Conservation (phyloP, 2,113 vertebrate genomes). For the Stigmatopora nigra region DNA sequence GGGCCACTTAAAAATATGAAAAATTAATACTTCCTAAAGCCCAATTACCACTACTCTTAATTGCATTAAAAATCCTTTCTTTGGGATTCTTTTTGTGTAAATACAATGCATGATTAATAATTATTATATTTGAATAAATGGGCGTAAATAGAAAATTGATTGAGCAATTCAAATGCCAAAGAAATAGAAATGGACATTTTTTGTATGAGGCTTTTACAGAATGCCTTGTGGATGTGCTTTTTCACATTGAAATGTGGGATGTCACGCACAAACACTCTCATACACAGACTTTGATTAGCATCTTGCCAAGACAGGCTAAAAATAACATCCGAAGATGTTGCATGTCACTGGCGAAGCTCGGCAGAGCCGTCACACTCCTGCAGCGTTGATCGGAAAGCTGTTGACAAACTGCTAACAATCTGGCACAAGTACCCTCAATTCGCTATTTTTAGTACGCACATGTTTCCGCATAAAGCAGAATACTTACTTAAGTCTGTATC, state of each 20-base stretch:
- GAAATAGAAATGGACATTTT: not conserved
- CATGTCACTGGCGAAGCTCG: conserved; percentile 45
- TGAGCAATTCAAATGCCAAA: not conserved
- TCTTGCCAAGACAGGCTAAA: conserved; percentile 45
- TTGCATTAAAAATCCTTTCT: not conserved
- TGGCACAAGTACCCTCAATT: not conserved
- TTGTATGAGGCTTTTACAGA: not conserved
- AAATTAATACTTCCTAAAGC: not conserved
- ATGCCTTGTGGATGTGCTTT: not conserved
- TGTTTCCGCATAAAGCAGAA: not conserved
- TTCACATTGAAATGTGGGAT: conserved; percentile 20
- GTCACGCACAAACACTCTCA: not conserved
- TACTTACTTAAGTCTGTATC: not conserved
- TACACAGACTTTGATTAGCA: conserved; percentile 33
- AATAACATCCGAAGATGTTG: conserved; percentile 43
- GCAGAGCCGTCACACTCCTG: conserved; percentile 41
- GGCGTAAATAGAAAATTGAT: too few relatives aligned
- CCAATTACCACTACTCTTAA: not conserved
- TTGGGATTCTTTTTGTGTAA: not conserved
- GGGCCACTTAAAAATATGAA: not conserved
- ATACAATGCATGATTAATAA: too few relatives aligned
- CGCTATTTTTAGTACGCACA: not conserved
- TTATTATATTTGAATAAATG: too few relatives aligned
- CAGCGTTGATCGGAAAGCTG: conserved; percentile 43
- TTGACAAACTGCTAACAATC: conserved; percentile 58